Conservation (phyloP, 2,888 invertebrate genomes). For the Brachypalpus laphriformis region DNA sequence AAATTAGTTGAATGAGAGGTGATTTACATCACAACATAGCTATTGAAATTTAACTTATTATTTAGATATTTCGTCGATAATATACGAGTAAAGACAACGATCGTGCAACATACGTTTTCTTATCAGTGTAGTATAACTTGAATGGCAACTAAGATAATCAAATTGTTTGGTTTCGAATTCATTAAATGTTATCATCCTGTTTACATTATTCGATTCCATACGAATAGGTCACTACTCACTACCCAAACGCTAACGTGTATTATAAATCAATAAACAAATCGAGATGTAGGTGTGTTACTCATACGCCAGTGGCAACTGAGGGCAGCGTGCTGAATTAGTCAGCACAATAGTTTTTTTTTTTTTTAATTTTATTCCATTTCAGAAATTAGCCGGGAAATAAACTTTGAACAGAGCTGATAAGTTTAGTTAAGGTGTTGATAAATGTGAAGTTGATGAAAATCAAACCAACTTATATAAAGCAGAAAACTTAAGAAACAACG, state of each 20-base stretch:
- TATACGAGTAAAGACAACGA: neutral
- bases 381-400: neutral
- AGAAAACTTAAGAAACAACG: too few relatives aligned
- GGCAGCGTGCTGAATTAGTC: neutral
- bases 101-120: neutral
- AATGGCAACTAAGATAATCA: conserved; percentile 2
- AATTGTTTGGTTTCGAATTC: neutral
- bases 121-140: neutral
- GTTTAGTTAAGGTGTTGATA: neutral
- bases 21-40: too few relatives aligned
- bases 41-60: too few relatives aligned
- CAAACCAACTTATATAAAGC: neutral
- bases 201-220: neutral
- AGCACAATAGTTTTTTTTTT: neutral
- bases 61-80: too few relatives aligned
- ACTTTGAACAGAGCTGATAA: neutral
- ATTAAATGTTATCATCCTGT: neutral
- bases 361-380: neutral
- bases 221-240: neutral
- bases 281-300: conserved; percentile 3
- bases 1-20: too few relatives aligned
- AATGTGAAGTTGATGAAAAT: neutral
- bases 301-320: neutral
- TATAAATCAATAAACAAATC: neutral
- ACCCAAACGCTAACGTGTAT: neutral